These are phyloP conservation scores for Neotragus moschatus DNA, from an alignment of 2,113 vertebrate species.

Conservation along the genomic window DNA sequence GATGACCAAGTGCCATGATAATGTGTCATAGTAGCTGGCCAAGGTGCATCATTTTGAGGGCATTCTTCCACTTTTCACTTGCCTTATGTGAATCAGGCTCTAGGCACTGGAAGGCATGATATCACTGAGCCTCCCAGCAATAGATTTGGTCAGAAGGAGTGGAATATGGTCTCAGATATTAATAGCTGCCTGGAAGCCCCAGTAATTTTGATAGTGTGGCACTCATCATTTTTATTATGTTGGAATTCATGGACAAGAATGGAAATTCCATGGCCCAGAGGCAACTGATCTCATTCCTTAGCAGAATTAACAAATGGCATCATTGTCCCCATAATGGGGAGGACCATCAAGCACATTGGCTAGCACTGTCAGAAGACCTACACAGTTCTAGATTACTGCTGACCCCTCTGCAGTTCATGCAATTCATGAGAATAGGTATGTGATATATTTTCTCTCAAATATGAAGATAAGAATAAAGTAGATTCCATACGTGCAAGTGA, in stretches of 20 bases:
- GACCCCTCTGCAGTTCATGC: neutral
- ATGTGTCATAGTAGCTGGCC: neutral
- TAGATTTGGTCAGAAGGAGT: neutral
- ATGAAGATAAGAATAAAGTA: neutral
- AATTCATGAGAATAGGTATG: neutral
- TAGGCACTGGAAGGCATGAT: neutral
- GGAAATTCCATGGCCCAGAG: neutral
- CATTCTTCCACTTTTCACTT: neutral
- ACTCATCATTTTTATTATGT: neutral
- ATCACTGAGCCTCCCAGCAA: neutral
- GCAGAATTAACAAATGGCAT: neutral
- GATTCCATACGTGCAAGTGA: neutral
- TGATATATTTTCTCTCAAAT: conserved; percentile 14
- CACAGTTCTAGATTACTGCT: neutral
- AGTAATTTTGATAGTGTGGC: neutral
- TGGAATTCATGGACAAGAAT: neutral
- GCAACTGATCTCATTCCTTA: neutral
- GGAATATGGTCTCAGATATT: neutral
- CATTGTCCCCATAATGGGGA: neutral
- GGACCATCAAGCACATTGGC: neutral
- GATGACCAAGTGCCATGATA: neutral
- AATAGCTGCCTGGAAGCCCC: neutral
- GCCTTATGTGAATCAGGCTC: neutral
- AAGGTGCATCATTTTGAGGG: neutral
- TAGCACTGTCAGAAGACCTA: neutral